Evolutionary conservation across 2,888 invertebrate species (phyloP), one percentile per base, ranked within the genome.

Genomic region (Aleiodes leptofemur): DNA sequence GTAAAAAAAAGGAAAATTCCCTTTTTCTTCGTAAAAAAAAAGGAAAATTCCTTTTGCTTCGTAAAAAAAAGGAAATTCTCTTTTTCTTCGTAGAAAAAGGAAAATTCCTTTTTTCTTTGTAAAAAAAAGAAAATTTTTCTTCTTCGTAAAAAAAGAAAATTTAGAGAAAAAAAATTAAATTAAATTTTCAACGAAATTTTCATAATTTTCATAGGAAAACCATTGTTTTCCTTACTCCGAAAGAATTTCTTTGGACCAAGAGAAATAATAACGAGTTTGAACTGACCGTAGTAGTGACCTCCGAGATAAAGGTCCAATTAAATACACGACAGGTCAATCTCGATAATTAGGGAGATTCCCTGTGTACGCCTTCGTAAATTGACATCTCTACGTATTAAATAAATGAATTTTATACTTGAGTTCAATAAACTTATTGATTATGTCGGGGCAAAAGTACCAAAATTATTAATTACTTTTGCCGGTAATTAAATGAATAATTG

Each of bases 261-360:
- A 77, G 72, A 72, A 76, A n/a, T 13, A 79, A 82, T 79, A 78
- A 82, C 71, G 79, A 79, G 73, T 71, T 69, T 79, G 78, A 76
- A 69, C 74, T 69, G 71, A 70, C 59, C 59, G 51, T 68, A 72
- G 59, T 77, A 77, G 68, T 82, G 85, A 85, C 83, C 84, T 81
- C 70, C 80, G n/a, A 29, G 85, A 86, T 85, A 84, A 83, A 84
- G 79, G 82, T 82, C 82, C 83, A 84, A 82, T 85, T 85, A 84
- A 83, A 74, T 23, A 83, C 82, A 81, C 77, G 57, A 68, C 80
- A 78, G 83, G 83, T 85, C 85, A 81, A 82, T 48, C 79, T 82
- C 81, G 83, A 84, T 84, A 84, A 84, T 84, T 84, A 82, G 79
- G 80, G 77, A 77, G 77, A 80, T 80, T 80, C 76, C 71, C 64